Base-by-base conservation (phyloP, 2,797 vertebrate species). In the Molothrus ater region DNA sequence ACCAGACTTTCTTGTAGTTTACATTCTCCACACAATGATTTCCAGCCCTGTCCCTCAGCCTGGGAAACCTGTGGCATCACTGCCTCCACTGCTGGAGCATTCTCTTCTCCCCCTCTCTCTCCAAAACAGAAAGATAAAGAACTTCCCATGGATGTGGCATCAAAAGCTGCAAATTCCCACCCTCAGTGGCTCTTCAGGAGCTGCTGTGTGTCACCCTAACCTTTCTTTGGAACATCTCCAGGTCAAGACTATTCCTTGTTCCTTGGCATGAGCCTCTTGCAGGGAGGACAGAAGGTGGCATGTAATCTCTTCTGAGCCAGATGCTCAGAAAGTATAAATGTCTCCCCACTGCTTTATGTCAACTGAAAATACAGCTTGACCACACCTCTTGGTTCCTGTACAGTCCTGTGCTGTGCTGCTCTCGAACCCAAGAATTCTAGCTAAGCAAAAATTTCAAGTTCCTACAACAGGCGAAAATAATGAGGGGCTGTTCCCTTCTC, bases 381-480 rank as follows among this genome's bases (percentile, higher is more conserved):
- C 64, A 3, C 3, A 5, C 56, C 74, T 65, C 47, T 40, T 19
- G 59, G 74, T 97, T 95, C 90, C 94, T 95, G 88, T 50, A 32
- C 40, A 50, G 29, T 57, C 17, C 60, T 66, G 64, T 3, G 2
- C 88, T 90, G 65, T 31, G 98, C 98, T 97, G 87, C 63, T 54
- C 50, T 95, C 98, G 97, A 98, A 98, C 97, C 40, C 64, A 64
- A 74, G 63, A 71, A 78, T 97, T 96, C 94, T 96, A 96, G 96
- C 95, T 95, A 92, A 96, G 94, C 97, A 97, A 97, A 98, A 98
- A 98, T 95, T 94, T 98, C 96, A 97, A 97, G 91, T 97, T 98
- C 69, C 95, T 97, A 97, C 97, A 97, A 91, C 92, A 79, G 86
- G 76, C 92, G 96, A 94, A 97, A 93, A 96, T 80, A 97, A 96